These are phyloP conservation scores for Procavia capensis DNA, from an alignment of 2,113 vertebrate genomes.

Conservation along the genomic window DNA sequence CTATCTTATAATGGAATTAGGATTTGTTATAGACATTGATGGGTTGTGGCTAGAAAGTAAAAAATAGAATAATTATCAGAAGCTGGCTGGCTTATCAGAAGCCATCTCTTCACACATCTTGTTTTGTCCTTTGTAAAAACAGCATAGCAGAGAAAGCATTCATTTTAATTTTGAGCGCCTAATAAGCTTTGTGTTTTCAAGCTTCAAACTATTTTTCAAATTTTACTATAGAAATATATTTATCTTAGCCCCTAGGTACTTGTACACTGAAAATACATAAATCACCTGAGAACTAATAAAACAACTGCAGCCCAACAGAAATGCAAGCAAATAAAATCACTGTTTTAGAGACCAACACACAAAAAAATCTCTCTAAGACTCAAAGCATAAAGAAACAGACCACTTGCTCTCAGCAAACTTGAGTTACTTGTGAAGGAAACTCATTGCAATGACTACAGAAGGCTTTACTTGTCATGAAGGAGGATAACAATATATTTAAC, in stretches of 20 bases:
- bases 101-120: conserved; percentile 1
- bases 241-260: conserved; percentile 74
- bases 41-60: background rate
- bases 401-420: background rate
- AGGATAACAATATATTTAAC: background rate
- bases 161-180: conserved; percentile 78
- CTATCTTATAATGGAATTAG: conserved; percentile 7
- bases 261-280: conserved; percentile 75
- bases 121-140: conserved; percentile 55
- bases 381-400: background rate
- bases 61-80: conserved; percentile 53
- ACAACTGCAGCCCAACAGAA: conserved; percentile 55
- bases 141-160: conserved; percentile 59
- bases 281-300: conserved; percentile 79
- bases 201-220: conserved; percentile 78
- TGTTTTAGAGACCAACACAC: conserved; percentile 44
- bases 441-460: background rate
- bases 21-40: conserved; percentile 37
- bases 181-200: conserved; percentile 77
- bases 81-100: conserved; percentile 58
- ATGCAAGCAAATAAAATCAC: conserved; percentile 53
- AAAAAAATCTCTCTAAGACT: conserved; percentile 37
- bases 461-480: conserved; percentile 9
- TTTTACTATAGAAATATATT: conserved; percentile 78
- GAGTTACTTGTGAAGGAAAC: background rate